Percentiles rank a stretch among this genome's conserved stretches.
phyloP scores from a whole-genome alignment of 2,113 vertebrate genomes.

The Cnemophilus loriae region DNA sequence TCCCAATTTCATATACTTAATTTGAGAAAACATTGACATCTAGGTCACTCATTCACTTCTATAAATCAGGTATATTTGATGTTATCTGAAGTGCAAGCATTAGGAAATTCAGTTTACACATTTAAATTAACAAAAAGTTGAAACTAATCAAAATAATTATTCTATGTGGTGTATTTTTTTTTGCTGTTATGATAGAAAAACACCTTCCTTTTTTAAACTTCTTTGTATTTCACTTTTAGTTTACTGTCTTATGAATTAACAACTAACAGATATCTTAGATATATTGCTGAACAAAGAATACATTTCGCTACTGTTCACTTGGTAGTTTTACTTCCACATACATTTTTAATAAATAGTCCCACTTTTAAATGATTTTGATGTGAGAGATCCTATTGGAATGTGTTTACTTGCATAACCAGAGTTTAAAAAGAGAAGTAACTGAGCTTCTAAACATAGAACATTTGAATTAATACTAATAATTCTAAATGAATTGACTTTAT shows the following conservation, averaged over 20 bases:
- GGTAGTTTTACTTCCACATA: not conserved
- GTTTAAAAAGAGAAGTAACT: not conserved
- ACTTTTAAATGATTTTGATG: not conserved
- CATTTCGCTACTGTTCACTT: not conserved
- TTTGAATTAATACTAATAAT: not conserved
- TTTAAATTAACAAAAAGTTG: not conserved
- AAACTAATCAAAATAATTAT: not conserved
- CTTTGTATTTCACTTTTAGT: accelerated
- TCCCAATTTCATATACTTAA: not conserved
- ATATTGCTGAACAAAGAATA: not conserved
- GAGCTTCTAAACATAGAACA: not conserved
- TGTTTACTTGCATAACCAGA: not conserved
- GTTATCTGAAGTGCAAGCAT: not conserved
- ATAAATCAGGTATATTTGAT: not conserved
- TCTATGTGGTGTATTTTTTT: not conserved
- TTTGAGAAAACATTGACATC: not conserved
- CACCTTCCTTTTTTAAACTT: not conserved
- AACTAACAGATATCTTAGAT: not conserved
- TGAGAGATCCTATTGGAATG: accelerated
- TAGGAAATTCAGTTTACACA: not conserved
- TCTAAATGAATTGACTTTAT: not conserved
- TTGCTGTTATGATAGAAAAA: not conserved
- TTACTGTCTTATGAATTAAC: not conserved
- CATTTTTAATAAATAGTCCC: not conserved
- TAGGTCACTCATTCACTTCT: not conserved